Evolutionary conservation across 2,797 vertebrate genomes (phyloP), one percentile per base, ranked within the genome.

Genomic region (Paedocypris micromegethes): DNA sequence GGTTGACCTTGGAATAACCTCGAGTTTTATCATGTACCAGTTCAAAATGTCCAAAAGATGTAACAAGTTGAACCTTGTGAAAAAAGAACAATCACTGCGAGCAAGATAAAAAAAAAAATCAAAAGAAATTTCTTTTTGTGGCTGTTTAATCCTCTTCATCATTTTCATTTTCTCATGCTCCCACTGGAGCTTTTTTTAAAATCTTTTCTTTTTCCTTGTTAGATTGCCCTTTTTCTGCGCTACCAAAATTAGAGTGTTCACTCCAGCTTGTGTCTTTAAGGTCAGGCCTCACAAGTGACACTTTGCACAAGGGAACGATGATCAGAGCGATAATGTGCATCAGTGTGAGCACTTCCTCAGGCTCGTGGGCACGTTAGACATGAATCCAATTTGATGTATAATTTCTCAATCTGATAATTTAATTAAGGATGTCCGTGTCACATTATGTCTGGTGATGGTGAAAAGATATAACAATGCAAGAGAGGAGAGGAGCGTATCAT

Each of bases 331-430:
- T 72, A 65, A 58, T 66, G 70, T 60, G 65, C 70, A 45, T 58
- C 65, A 45, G 38, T 53, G 63, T 66, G 70, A 50, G 56, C 64
- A 52, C 63, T 61, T 57, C 39, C 52, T 9, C 40, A 53, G 41
- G 85, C 85, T 86, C 72, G 65, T 76, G 86, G 86, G 81, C 80
- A 81, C 72, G 81, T 89, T 81, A 84, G 85, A 88, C 86, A 85
- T 81, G 84, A 85, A 88, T 87, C 77, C 80, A 64, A 78, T 80
- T 77, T 84, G 86, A 88, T 86, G 83, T 81, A 83, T 85, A 80
- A 87, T 88, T 86, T 82, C 85, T 77, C 83, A 83, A 82, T 83
- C 75, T 61, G 78, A 87, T 88, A 83, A 90, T 88, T 89, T 84
- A 88, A 89, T 89, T 88, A 90, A 80, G 80, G 78, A 64, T 62